Conservation (phyloP, 2,888 invertebrate species). For the Pseudococcus jackbeardsleyi region DNA sequence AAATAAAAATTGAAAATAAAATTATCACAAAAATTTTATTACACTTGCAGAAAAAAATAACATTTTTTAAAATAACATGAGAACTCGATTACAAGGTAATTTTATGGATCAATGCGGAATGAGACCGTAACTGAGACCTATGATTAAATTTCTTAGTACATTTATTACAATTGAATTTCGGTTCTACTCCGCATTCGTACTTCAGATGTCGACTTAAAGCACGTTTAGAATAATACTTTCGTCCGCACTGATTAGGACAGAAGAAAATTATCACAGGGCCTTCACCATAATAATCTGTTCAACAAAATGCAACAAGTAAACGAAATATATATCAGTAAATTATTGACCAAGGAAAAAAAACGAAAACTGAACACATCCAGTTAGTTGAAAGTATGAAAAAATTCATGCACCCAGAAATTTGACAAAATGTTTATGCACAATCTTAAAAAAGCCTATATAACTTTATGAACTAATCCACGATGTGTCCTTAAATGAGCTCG, state of each 20-base stretch:
- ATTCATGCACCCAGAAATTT: neutral
- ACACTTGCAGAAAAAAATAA: neutral
- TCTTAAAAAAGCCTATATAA: neutral
- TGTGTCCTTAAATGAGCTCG: constrained; percentile 59
- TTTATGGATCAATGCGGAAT: constrained; percentile 33
- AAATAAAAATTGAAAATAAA: neutral
- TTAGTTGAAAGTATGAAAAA: neutral
- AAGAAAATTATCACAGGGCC: neutral
- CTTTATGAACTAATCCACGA: constrained; percentile 17
- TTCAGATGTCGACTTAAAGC: constrained; percentile 69
- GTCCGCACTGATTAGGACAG: constrained; percentile 68
- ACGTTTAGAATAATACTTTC: constrained; percentile 69
- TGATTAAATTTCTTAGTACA: constrained; percentile 46
- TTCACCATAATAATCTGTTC: neutral
- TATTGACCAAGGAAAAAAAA: neutral
- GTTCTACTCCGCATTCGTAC: constrained; percentile 70
- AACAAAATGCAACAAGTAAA: neutral
- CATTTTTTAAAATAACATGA: neutral
- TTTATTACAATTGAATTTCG: constrained; percentile 69
- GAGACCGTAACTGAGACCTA: constrained; percentile 58
- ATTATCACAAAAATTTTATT: neutral
- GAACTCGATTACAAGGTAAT: neutral
- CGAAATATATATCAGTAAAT: neutral
- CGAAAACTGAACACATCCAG: neutral
- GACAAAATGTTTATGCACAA: neutral